phyloP scores from a whole-genome alignment of 2,888 invertebrate genomes.

The Spisula subtruncata region DNA sequence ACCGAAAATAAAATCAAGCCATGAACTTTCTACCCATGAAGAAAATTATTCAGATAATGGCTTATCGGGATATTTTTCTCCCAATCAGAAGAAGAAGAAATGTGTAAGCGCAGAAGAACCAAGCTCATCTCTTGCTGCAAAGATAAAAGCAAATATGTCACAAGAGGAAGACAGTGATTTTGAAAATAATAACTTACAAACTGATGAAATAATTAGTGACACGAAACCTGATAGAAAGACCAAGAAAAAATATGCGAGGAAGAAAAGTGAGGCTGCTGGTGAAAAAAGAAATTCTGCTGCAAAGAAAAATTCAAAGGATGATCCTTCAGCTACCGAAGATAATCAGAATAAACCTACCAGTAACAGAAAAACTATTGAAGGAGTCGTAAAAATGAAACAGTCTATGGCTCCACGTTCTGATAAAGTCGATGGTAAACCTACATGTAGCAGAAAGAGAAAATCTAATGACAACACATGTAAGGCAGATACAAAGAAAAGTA shows the following conservation, averaged over 20 bases:
- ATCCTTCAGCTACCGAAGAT: not conserved
- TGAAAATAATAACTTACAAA: not conserved
- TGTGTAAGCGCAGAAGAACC: not conserved
- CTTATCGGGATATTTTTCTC: not conserved
- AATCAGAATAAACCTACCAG: not conserved
- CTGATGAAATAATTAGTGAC: not conserved
- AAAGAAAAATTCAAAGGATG: not conserved
- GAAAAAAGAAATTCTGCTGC: not conserved
- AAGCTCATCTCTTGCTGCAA: not conserved
- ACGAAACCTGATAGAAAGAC: not conserved
- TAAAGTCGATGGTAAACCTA: not conserved
- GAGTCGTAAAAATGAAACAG: not conserved
- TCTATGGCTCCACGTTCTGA: not conserved
- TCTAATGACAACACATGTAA: not conserved
- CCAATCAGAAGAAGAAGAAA: conserved; percentile 2
- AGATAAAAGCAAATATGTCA: conserved; percentile 6
- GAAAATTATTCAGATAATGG: not conserved
- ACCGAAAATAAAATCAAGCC: not conserved
- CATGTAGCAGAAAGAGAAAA: conserved; percentile 23
- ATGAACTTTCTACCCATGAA: not conserved
- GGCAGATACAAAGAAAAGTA: not conserved
- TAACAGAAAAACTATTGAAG: not conserved
- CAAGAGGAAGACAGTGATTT: not conserved
- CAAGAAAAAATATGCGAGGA: not conserved
- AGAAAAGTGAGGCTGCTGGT: not conserved